Percentiles rank a stretch among this genome's conserved stretches.
Evolutionary conservation across 2,797 vertebrate genomes (phyloP).

Genomic region (Neoniphon sammara): DNA sequence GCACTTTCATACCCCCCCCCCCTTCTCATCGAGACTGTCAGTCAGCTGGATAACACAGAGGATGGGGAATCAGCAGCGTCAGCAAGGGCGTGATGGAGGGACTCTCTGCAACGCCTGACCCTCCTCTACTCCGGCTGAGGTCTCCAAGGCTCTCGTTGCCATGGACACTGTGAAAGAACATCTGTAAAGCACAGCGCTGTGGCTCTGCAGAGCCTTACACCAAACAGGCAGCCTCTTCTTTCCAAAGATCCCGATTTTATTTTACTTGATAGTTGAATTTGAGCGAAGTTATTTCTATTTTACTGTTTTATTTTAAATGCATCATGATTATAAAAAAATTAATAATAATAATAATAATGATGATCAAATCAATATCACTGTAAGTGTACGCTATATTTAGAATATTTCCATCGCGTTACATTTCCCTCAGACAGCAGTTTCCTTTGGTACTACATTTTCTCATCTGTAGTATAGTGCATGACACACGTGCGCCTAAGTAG

Average conservation of each 20-base stretch:
- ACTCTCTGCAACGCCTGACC: constrained; percentile 60
- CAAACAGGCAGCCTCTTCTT: constrained; percentile 1
- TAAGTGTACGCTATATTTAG: no score
- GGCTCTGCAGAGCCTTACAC: constrained; percentile 47
- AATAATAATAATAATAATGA: no score
- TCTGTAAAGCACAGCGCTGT: constrained; percentile 45
- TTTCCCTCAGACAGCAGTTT: no score
- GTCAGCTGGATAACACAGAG: constrained; percentile 51
- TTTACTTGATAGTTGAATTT: not conserved
- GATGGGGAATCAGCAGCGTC: constrained; percentile 52
- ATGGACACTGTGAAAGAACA: constrained; percentile 71
- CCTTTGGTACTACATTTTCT: no score
- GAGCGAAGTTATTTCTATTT: not conserved
- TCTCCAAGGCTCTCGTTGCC: constrained; percentile 71
- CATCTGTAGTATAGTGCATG: no score
- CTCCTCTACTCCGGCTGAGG: constrained; percentile 47
- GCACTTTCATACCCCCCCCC: constrained; percentile 26
- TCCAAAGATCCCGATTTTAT: not conserved
- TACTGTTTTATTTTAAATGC: not conserved
- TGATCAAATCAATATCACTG: no score
- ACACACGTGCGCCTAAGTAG: no score
- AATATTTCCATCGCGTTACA: no score
- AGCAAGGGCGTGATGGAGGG: constrained; percentile 54
- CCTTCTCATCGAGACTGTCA: constrained; percentile 44
- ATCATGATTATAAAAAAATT: no score